phyloP scores from a whole-genome alignment of 2,888 invertebrate genomes.

The Gibbula magus region DNA sequence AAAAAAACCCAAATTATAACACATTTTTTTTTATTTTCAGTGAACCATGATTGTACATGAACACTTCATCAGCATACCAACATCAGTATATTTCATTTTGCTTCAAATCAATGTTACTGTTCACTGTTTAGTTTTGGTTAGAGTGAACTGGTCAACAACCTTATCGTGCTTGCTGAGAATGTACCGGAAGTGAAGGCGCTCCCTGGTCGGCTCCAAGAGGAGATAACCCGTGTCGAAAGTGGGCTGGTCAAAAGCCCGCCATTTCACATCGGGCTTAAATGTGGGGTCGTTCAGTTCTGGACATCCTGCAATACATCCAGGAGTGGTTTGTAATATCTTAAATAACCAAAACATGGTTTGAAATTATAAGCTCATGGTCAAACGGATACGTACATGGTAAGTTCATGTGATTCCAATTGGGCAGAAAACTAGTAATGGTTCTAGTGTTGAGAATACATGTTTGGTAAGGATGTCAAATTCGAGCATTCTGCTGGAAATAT shows the following conservation, averaged over 20 bases:
- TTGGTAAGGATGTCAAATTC: too few relatives aligned
- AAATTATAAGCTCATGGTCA: not conserved
- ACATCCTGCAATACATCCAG: conserved; percentile 23
- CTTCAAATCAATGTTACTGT: too few relatives aligned
- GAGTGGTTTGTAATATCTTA: not conserved
- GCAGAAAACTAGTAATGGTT: too few relatives aligned
- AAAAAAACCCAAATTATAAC: too few relatives aligned
- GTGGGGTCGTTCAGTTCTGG: conserved; percentile 31
- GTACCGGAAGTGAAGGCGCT: conserved; percentile 26
- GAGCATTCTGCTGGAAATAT: too few relatives aligned
- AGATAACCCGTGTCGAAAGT: conserved; percentile 29
- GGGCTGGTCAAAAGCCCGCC: conserved; percentile 26
- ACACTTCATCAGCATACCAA: too few relatives aligned
- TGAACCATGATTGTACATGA: too few relatives aligned
- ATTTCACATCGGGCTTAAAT: conserved; percentile 23
- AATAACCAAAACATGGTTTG: not conserved
- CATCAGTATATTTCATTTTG: too few relatives aligned
- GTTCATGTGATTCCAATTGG: too few relatives aligned
- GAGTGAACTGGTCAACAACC: conserved; percentile 27
- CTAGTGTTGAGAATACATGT: too few relatives aligned
- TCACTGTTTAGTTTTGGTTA: not conserved
- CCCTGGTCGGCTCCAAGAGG: conserved; percentile 17
- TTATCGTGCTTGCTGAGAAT: conserved; percentile 21
- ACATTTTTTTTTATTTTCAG: too few relatives aligned
- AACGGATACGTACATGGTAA: too few relatives aligned